Conservation (phyloP, 2,888 invertebrate species). For the Caenorhabditis macrosperma region DNA sequence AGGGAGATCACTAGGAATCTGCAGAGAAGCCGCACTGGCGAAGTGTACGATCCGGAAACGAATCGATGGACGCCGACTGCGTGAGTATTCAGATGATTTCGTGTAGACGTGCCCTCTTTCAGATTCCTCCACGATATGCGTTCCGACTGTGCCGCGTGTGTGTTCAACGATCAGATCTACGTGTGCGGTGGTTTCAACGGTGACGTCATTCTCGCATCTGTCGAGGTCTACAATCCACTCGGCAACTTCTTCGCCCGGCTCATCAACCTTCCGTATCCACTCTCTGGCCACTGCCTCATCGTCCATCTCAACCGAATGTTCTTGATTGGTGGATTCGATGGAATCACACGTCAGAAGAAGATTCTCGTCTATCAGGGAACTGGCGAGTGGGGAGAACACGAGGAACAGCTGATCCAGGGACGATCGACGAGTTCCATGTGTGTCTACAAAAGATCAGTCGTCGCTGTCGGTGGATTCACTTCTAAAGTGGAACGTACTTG, state of each 20-base stretch:
- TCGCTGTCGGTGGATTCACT: constrained; percentile 47
- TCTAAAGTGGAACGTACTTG: constrained; percentile 34
- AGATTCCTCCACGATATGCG: constrained; percentile 49
- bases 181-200: constrained; percentile 54
- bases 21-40: constrained; percentile 42
- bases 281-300: constrained; percentile 48
- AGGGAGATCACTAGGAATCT: constrained; percentile 18
- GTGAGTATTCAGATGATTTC: background rate
- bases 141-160: constrained; percentile 53
- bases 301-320: constrained; percentile 20
- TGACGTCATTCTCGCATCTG: constrained; percentile 22
- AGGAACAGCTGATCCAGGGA: constrained; percentile 8
- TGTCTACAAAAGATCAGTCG: constrained; percentile 36
- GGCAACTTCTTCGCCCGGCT: constrained; percentile 30
- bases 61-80: constrained; percentile 47
- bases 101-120: background rate
- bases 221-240: constrained; percentile 54
- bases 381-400: constrained; percentile 33
- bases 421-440: constrained; percentile 47
- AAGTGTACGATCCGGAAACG: constrained; percentile 45
- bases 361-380: constrained; percentile 27
- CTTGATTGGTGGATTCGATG: constrained; percentile 53
- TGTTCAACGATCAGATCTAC: constrained; percentile 38
- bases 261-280: constrained; percentile 24
- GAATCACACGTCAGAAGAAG: constrained; percentile 16